Base-by-base conservation (phyloP, 1,140 invertebrate genomes). In the Drosophila oshimai region DNA sequence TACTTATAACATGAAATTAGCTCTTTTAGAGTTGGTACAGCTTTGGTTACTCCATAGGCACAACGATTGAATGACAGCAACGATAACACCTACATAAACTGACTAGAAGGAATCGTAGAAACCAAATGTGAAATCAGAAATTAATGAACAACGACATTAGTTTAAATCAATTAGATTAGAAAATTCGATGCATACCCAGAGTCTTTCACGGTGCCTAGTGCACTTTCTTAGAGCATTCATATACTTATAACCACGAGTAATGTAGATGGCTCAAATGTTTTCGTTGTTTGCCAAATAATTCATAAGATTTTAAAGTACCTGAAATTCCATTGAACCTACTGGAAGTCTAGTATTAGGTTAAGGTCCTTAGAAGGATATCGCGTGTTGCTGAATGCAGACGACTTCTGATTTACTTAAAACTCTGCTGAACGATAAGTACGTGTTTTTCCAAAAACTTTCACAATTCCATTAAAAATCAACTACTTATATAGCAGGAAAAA, bases 81-180 rank as follows among this genome's bases (percentile, higher is more conserved):
- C 34, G 46, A 24, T 71, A 53, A 53, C 51, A 73, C 15, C 28
- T 57, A 34, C 42, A 61, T 45, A 39, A 42, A 80, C 39, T 42
- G 54, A 60, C 47, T 71, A 70, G 51, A 60, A 41, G 39, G 50
- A 70, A 47, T 54, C 60, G 69, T 41, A 65, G 62, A 18, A 79
- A 47, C 65, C 73, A 67, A 50, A 55, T 71, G 61, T 81, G 74
- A 58, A 69, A 81, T 70, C 46, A 54, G 60, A 72, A 42, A 68
- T 72, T 49, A 89, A 77, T 75, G 80, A 81, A 90, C 88, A 90
- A 90, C 88, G 84, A 90, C 64, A 89, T 81, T 90, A 90, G 88
- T 77, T 76, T 77, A 81, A 73, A 70, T 70, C 62, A 81, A 86
- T 76, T 86, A 86, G 83, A 74, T 62, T 87, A 87, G 62, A 42